These are phyloP conservation scores for Apamea sordens DNA, from an alignment of 2,888 invertebrate genomes.

Conservation along the genomic window DNA sequence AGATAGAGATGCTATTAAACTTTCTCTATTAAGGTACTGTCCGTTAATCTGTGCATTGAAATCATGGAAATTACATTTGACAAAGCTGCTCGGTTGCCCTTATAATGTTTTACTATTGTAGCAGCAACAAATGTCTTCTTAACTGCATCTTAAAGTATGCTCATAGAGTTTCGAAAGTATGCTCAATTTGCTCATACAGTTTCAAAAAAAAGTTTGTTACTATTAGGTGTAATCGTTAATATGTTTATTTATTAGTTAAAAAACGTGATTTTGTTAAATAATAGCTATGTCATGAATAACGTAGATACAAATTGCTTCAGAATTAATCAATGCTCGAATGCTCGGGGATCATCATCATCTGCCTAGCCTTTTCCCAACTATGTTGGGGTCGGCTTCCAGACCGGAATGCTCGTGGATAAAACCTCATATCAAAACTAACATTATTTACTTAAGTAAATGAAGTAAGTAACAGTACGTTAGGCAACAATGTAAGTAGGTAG, in stretches of 20 bases:
- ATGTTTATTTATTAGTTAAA: neutral
- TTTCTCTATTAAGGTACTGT: constrained; percentile 28
- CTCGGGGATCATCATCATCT: too few species aligned
- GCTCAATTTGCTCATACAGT: neutral
- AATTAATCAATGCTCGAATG: neutral
- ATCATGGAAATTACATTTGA: constrained; percentile 4
- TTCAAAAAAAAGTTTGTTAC: neutral
- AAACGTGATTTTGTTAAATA: neutral
- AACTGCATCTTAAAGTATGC: neutral
- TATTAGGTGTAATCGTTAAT: neutral
- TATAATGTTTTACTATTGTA: neutral
- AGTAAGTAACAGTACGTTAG: constrained; percentile 3
- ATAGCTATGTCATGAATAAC: neutral
- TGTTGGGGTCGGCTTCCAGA: too few species aligned
- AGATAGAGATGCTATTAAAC: constrained; percentile 37
- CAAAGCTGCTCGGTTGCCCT: neutral
- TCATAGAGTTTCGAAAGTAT: neutral
- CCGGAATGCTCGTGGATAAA: too few species aligned
- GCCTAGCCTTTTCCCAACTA: too few species aligned
- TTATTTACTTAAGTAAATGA: neutral
- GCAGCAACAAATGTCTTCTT: neutral
- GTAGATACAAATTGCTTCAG: neutral
- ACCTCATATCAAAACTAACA: constrained; percentile 4
- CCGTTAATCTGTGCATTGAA: constrained; percentile 15
- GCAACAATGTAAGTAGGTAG: constrained; percentile 7